Conservation (phyloP, 2,113 vertebrate genomes). For the Bolborhynchus lineola region DNA sequence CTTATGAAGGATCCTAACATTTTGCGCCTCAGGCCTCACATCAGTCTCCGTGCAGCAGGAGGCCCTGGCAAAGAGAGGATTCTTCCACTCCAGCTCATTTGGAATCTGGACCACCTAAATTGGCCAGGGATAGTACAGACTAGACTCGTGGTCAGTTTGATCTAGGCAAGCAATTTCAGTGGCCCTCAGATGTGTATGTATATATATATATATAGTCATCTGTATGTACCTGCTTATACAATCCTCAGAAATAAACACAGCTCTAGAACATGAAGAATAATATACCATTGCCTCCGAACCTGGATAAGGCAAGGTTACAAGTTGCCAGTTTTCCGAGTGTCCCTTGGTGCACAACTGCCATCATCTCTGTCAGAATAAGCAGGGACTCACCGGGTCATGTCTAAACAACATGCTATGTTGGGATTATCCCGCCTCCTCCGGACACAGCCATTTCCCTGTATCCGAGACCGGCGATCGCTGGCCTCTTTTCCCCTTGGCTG, state of each 20-base stretch:
- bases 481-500: neutral
- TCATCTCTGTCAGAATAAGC: neutral
- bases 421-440: neutral
- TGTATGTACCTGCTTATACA: neutral
- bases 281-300: neutral
- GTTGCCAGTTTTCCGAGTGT: neutral
- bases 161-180: neutral
- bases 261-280: neutral
- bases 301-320: neutral
- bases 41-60: neutral
- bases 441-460: neutral
- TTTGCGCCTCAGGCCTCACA: neutral
- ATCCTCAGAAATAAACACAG: neutral
- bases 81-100: neutral
- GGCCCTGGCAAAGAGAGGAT: neutral
- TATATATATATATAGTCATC: neutral
- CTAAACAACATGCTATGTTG: neutral
- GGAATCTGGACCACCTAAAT: neutral
- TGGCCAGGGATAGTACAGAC: neutral
- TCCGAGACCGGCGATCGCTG: neutral
- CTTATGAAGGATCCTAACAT: neutral
- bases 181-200: neutral
- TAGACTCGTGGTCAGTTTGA: neutral
- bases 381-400: accelerated
- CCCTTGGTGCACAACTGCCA: neutral